Percentiles rank a stretch among this genome's conserved stretches.
These are phyloP conservation scores for Rhagonycha fulva DNA, from an alignment of 2,888 invertebrate genomes.

Conservation along the genomic window DNA sequence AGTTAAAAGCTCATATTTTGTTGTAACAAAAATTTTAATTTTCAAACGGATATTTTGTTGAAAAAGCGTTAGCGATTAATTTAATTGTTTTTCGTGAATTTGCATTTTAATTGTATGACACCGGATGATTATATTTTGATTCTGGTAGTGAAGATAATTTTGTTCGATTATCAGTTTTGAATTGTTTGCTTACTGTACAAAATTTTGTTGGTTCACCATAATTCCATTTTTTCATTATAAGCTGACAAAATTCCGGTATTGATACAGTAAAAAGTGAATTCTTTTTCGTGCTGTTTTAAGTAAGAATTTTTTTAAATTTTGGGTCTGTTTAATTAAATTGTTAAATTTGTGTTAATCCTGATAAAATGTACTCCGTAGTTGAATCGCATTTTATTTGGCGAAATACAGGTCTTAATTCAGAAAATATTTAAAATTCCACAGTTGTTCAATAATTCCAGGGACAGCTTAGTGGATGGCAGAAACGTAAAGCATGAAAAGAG, in stretches of 20 bases:
- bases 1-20: neutral
- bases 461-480: neutral
- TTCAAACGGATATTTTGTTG: neutral
- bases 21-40: neutral
- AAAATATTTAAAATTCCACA: conserved; percentile 3
- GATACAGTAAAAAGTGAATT: neutral
- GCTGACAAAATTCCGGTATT: no score
- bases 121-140: neutral
- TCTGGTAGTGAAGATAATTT: neutral
- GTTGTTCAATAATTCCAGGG: conserved; percentile 2
- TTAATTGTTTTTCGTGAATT: neutral
- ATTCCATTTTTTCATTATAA: no score
- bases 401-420: neutral
- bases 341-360: neutral
- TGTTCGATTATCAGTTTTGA: neutral
- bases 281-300: neutral
- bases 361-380: neutral
- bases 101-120: neutral
- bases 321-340: neutral
- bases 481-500: conserved; percentile 3
- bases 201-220: neutral
- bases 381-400: neutral
- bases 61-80: neutral
- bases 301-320: neutral
- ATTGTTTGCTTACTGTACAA: neutral